Conservation (phyloP, 2,888 invertebrate genomes). For the Pecten maximus region DNA sequence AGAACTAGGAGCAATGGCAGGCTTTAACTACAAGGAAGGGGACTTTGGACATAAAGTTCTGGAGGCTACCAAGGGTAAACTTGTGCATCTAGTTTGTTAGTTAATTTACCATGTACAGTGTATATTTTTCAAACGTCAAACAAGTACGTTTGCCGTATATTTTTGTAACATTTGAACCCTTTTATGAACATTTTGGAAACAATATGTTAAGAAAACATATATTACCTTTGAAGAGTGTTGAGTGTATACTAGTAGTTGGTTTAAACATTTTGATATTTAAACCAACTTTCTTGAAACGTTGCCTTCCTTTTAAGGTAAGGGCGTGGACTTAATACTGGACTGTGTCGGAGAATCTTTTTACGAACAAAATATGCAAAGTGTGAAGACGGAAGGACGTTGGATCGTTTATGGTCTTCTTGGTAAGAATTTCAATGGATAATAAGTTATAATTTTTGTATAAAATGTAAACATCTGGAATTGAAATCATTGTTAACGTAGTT, state of each 20-base stretch:
- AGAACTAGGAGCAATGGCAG: slow-evolving; percentile 78
- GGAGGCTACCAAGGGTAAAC: slow-evolving; percentile 76
- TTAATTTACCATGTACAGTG: background rate
- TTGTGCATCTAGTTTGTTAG: background rate
- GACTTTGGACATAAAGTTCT: slow-evolving; percentile 76
- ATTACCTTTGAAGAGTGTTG: no score
- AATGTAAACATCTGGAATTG: no score
- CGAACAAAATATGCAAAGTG: slow-evolving; percentile 77
- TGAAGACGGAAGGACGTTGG: slow-evolving; percentile 81
- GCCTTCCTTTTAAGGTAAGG: slow-evolving; percentile 69
- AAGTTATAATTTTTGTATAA: no score
- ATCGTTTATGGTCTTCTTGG: slow-evolving; percentile 81
- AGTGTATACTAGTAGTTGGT: background rate
- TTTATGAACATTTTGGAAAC: no score
- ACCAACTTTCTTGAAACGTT: no score
- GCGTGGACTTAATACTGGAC: slow-evolving; percentile 82
- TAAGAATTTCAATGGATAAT: slow-evolving; percentile 59
- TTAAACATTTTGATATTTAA: no score
- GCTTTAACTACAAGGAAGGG: slow-evolving; percentile 81
- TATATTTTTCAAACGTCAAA: background rate
- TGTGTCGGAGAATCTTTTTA: slow-evolving; percentile 82
- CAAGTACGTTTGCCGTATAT: no score
- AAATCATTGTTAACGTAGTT: no score
- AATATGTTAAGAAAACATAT: no score
- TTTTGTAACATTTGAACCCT: no score